Conservation (phyloP, 2,113 vertebrate species). For the Neotragus moschatus region DNA sequence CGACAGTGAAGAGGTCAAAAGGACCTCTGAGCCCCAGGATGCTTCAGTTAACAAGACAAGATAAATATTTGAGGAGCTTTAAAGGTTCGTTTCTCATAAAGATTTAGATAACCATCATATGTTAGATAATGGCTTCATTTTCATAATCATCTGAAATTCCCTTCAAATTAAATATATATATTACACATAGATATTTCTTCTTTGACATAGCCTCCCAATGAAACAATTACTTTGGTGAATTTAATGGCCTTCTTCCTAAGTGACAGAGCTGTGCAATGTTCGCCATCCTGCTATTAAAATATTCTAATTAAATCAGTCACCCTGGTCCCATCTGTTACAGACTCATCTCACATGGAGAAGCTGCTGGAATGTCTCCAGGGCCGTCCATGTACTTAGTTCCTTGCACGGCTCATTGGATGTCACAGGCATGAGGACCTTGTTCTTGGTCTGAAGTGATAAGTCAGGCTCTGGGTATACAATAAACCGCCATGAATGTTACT, state of each 20-base stretch:
- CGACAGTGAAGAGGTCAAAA: neutral
- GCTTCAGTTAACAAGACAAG: constrained; percentile 64
- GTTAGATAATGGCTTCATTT: constrained; percentile 49
- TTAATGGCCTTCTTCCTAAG: constrained; percentile 76
- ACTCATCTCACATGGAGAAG: constrained; percentile 73
- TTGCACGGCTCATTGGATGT: constrained; percentile 80
- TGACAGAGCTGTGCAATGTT: constrained; percentile 77
- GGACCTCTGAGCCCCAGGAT: neutral
- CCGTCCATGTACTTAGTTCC: constrained; percentile 74
- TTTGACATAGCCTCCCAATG: constrained; percentile 75
- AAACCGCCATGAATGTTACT: neutral
- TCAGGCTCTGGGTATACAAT: neutral
- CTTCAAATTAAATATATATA: constrained; percentile 43
- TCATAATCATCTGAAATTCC: constrained; percentile 44
- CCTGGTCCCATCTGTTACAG: constrained; percentile 82
- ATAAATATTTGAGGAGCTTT: constrained; percentile 62
- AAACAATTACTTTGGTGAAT: constrained; percentile 80
- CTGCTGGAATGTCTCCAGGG: constrained; percentile 81
- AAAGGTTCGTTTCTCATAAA: constrained; percentile 59
- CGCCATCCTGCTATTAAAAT: constrained; percentile 80
- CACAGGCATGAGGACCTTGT: constrained; percentile 75
- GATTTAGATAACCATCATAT: constrained; percentile 55
- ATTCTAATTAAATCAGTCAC: constrained; percentile 87
- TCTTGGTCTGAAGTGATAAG: constrained; percentile 73
- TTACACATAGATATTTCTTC: constrained; percentile 68